These are phyloP conservation scores for Ctenosaura bakeri DNA, from an alignment of 2,797 vertebrate genomes.

Conservation along the genomic window DNA sequence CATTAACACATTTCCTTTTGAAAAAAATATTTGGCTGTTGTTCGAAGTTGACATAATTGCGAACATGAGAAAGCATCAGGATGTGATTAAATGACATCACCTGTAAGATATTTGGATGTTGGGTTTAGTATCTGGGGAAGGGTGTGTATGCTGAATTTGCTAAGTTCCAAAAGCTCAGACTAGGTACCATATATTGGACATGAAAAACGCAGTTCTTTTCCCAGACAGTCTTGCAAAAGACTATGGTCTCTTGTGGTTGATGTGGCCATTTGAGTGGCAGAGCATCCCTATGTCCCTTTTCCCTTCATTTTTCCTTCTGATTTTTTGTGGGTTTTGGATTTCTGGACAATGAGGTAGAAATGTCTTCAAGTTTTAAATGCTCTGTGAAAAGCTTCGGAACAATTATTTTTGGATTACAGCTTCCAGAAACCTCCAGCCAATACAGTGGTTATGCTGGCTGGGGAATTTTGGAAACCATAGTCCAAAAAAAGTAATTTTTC, in stretches of 20 bases:
- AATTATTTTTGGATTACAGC: too few relatives aligned
- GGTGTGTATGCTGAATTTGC: not conserved
- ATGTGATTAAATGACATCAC: constrained; percentile 61
- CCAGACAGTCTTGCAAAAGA: not conserved
- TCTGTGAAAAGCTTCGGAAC: too few relatives aligned
- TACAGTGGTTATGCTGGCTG: too few relatives aligned
- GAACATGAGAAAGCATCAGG: constrained; percentile 59
- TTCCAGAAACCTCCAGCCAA: too few relatives aligned
- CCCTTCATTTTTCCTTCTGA: not conserved
- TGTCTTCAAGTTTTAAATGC: not conserved
- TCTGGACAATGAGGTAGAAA: not conserved
- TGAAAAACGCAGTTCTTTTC: not conserved
- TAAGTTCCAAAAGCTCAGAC: not conserved
- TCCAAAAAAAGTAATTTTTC: not conserved
- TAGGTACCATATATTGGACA: not conserved
- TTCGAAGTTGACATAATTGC: constrained; percentile 55
- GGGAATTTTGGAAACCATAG: too few relatives aligned
- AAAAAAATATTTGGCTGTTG: constrained; percentile 5
- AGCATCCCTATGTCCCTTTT: not conserved
- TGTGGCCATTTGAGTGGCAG: not conserved
- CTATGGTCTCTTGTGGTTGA: not conserved
- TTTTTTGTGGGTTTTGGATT: not conserved
- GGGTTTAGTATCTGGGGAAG: constrained; percentile 41
- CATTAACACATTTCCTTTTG: constrained; percentile 40
- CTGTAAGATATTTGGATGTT: constrained; percentile 46